Evolutionary conservation across 2,113 vertebrate genomes (phyloP).

Genomic region (Pimephales promelas): DNA sequence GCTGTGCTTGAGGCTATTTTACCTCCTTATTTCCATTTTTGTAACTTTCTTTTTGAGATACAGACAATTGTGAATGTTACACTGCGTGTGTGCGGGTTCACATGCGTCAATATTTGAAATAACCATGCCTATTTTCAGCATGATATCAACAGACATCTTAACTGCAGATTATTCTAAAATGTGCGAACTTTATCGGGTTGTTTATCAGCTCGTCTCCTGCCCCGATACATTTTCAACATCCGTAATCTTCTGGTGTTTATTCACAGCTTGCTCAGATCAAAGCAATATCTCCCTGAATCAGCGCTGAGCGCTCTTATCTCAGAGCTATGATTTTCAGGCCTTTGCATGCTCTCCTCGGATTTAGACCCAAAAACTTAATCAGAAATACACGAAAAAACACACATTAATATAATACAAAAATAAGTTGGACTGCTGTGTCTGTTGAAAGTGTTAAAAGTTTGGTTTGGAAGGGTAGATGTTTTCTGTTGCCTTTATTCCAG

Average conservation of each 20-base stretch:
- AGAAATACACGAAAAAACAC: conserved; percentile 1
- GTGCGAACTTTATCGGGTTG: neutral
- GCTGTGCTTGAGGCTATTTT: neutral
- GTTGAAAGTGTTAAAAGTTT: neutral
- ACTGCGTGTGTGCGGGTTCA: too few species aligned
- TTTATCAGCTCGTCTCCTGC: neutral
- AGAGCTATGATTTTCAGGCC: neutral
- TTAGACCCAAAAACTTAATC: neutral
- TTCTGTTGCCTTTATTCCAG: neutral
- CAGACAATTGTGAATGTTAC: neutral
- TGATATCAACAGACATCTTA: neutral
- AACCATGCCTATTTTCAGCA: neutral
- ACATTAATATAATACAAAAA: neutral
- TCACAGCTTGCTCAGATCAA: neutral
- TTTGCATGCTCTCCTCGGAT: neutral
- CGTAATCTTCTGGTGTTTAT: neutral
- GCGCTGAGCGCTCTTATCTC: neutral
- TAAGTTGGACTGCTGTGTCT: neutral
- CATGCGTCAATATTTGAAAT: neutral
- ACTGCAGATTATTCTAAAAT: neutral
- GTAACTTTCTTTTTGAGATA: neutral
- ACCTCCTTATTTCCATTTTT: neutral
- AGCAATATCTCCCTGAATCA: conserved; percentile 4
- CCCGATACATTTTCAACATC: neutral
- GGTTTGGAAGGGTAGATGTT: neutral